phyloP scores from a whole-genome alignment of 2,888 invertebrate genomes.

The Phengaris arion region DNA sequence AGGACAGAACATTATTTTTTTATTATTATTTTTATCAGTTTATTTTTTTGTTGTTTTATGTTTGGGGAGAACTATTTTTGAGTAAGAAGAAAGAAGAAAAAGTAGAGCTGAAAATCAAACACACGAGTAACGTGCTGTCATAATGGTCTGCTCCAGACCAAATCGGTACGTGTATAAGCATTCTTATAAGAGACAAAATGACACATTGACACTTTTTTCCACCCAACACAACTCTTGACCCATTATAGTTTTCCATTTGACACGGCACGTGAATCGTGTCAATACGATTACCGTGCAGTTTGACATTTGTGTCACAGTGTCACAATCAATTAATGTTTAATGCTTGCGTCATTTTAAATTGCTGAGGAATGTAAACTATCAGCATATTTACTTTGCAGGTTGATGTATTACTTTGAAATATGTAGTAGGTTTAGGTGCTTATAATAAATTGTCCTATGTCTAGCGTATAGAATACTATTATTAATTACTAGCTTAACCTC shows the following conservation, averaged over 20 bases:
- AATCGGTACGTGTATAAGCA: too few relatives aligned
- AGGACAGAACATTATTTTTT: too few relatives aligned
- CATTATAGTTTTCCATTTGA: slow-evolving; percentile 24
- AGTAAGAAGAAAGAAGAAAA: too few relatives aligned
- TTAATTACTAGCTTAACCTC: too few relatives aligned
- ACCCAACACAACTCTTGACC: neutral
- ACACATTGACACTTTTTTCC: neutral
- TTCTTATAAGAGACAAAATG: neutral
- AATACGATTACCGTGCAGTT: slow-evolving; percentile 32
- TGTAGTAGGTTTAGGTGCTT: neutral
- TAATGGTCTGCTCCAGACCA: too few relatives aligned
- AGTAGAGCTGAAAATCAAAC: too few relatives aligned
- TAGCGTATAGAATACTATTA: too few relatives aligned
- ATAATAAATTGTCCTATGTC: neutral
- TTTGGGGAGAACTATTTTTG: too few relatives aligned
- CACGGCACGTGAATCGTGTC: slow-evolving; percentile 20
- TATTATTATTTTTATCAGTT: too few relatives aligned
- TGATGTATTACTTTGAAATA: neutral
- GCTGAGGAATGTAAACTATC: slow-evolving; percentile 3
- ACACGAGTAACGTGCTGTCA: too few relatives aligned
- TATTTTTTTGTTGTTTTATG: too few relatives aligned
- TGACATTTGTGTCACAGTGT: slow-evolving; percentile 31
- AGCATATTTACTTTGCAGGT: neutral
- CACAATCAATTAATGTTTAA: slow-evolving; percentile 9
- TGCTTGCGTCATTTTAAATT: slow-evolving; percentile 17